Evolutionary conservation across 2,797 vertebrate genomes (phyloP), one percentile per base, ranked within the genome.

Genomic region (Calcarius lapponicus): DNA sequence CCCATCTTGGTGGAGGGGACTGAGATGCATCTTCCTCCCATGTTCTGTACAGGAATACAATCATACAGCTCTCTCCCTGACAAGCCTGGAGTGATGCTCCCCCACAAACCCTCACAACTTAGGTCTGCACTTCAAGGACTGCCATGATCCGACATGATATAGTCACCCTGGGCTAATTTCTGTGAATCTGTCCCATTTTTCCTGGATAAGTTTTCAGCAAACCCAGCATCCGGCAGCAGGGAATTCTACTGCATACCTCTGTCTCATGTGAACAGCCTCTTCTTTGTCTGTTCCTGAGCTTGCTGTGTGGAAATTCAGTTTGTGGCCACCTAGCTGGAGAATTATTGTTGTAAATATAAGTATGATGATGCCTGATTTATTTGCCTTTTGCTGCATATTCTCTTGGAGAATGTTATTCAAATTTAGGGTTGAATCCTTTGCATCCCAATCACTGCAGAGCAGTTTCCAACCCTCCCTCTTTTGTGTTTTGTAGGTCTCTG

Each of bases 401-500:
- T 78, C 40, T 70, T 50, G 26, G 24, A 43, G 9, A 29, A 9
- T 32, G 13, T 67, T 54, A 6, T 0, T 69, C 11, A 70, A 8
- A 65, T 21, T 28, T 21, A 2, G 10, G 47, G 18, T 43, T 42
- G 18, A 89, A 62, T 60, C 48, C 40, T 86, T 51, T 56, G 40
- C 70, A 17, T 79, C 66, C 48, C 5, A 6, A 25, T 66, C 1
- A 6, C 42, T 17, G 54, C 4, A 4, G 53, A 89, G 36, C 64
- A 20, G 13, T 73, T 89, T 62, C 16, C 29, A 75, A 3, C 24
- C 18, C 7, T 32, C 16, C 1, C 0, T 86, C 28, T 80, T 82
- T 22, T 40, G 5, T 82, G 65, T 95, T 61, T 66, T 1, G 0
- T 54, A 98, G 99, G 96, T 99, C 11, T 98, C 82, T 10, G 95